Base-by-base conservation (phyloP, 2,888 invertebrate genomes). In the Drosophila dives region DNA sequence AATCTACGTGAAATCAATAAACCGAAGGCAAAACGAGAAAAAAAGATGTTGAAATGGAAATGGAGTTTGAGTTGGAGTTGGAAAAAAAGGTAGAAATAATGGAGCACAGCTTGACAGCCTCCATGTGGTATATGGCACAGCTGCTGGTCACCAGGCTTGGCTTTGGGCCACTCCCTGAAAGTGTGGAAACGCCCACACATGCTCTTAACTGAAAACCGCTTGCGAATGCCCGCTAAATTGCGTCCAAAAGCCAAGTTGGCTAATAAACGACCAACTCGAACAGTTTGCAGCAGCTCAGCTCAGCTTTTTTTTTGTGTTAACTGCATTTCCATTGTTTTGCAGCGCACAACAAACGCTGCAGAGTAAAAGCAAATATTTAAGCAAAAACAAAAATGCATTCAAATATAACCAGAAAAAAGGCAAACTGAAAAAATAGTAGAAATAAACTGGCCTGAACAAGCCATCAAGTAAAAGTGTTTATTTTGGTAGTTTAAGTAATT, bases 221-320 rank as follows among this genome's bases (percentile, higher is more conserved):
- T 65, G 67, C 77, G 5, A 60, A 68, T 76, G 75, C 51, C 62
- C 50, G 63, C 63, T 61, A 72, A 78, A 78, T 65, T 75, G 62
- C 76, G 72, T 60, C 64, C 7, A 26, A 74, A 61, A 61, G 60
- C 65, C 64, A 73, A 64, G 56, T 61, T 64, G 48, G 26, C 15
- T 67, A 67, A 72, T 63, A 60, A 68, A 78, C 68, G 56, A 54
- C 50, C 50, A 62, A 36, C 15, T 32, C 40, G 10, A 20, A 8
- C 56, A 56, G 56, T n/a, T 56, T 40, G 34, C 56, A 58, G 50
- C 50, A 50, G 23, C 53, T 42, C 15, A 42, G 64, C 48, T 58
- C 54, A 29, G 29, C 5, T 26, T 26, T 3, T 3, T 55, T 26
- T n/a, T 40, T 38, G 26, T 38, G 63, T 45, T 51, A 76, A 72